These are phyloP conservation scores for Brachyptera putata DNA, from an alignment of 2,888 invertebrate species.

Conservation along the genomic window DNA sequence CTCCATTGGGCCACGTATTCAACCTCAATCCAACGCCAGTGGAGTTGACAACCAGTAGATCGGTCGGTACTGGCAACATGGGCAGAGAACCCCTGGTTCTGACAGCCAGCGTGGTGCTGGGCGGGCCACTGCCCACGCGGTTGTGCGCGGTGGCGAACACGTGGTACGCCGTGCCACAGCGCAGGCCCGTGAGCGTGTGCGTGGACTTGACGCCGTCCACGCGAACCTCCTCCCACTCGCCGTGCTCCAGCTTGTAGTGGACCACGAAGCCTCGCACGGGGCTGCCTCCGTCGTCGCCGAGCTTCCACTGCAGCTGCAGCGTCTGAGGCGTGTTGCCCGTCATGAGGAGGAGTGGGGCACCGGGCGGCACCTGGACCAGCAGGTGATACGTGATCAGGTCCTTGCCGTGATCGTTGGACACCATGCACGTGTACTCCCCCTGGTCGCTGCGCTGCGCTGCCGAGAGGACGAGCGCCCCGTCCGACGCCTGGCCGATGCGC, in stretches of 20 bases:
- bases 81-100: constrained; percentile 38
- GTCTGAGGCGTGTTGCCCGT: constrained; percentile 37
- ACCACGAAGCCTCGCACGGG: constrained; percentile 39
- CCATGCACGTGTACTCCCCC: constrained; percentile 38
- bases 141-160: constrained; percentile 37
- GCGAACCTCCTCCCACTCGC: constrained; percentile 38
- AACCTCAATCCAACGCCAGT: constrained; percentile 38
- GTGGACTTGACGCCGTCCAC: constrained; percentile 36
- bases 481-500: constrained; percentile 23
- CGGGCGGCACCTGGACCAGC: constrained; percentile 39
- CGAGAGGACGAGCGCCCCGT: constrained; percentile 37
- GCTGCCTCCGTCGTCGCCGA: constrained; percentile 40
- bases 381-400: constrained; percentile 37
- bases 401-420: constrained; percentile 34
- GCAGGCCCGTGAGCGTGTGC: constrained; percentile 34
- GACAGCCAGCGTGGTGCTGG: constrained; percentile 37
- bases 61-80: constrained; percentile 34
- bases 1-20: constrained; percentile 38
- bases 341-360: constrained; percentile 39
- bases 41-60: constrained; percentile 37
- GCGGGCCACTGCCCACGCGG: constrained; percentile 37
- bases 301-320: constrained; percentile 41
- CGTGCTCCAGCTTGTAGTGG: constrained; percentile 39
- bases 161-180: constrained; percentile 37
- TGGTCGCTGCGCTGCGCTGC: constrained; percentile 36